Evolutionary conservation across 1,140 invertebrate genomes (phyloP), one percentile per base, ranked within the genome.

Genomic region (Calliopsis andreniformis): DNA sequence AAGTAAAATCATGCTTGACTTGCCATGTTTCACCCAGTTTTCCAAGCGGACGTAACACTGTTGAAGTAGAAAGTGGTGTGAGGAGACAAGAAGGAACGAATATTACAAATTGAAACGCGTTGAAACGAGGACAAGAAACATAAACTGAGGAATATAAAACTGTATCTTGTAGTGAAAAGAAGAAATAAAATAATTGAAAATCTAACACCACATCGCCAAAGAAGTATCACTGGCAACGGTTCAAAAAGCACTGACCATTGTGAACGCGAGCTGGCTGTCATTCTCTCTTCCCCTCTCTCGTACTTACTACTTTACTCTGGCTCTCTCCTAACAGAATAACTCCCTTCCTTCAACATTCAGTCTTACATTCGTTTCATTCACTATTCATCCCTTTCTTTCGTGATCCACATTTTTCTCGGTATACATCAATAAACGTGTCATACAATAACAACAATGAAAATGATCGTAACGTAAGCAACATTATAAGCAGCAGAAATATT

Each of bases 201-300:
- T 83, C 56, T 67, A 83, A 72, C 86, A 82, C 82, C 88, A 75
- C 88, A 86, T 89, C 87, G 86, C 87, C 85, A 79, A 58, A 63
- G 78, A 84, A 77, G 76, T 92, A 91, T 84, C 90, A 87, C 91
- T 92, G 90, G 91, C 91, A 92, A 88, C 87, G 87, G 91, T 92
- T 92, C 91, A 90, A 89, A 89, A 92, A 92, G 91, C 88, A 92
- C 91, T 92, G 91, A 90, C 70, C 55, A 61, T 77, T 32, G 75
- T 69, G 75, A 81, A 81, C 78, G 49, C 71, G 67, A 56, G 42
- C 56, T 62, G 56, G 56, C 78, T 85, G 79, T 85, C 79, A 81
- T 69, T 81, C 66, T 70, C 58, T 51, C 64, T 77, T 47, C 64
- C 71, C 68, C 64, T 67, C 73, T 58, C 20, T 64, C 51, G 59